Percentiles rank a stretch among this genome's conserved stretches.
These are phyloP conservation scores for Equus przewalskii DNA, from an alignment of 2,113 vertebrate species.

Conservation along the genomic window DNA sequence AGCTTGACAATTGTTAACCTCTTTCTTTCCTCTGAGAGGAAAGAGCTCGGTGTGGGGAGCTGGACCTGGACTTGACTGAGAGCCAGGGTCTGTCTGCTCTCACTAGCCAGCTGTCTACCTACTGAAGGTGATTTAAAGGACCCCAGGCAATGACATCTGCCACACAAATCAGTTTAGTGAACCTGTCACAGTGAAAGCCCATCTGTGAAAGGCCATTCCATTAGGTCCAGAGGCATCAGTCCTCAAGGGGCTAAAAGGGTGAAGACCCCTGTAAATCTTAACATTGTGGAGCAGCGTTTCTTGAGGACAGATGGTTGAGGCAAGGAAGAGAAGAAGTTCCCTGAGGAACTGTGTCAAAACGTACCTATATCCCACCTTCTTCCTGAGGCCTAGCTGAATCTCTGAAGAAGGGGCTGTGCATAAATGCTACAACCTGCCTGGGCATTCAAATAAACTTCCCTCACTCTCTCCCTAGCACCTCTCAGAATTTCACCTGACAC, in stretches of 20 bases:
- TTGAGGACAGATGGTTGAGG: accelerated
- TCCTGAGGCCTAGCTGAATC: background rate
- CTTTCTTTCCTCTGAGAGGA: background rate
- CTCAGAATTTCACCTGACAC: background rate
- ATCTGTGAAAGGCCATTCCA: background rate
- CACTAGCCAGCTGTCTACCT: background rate
- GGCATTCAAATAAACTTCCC: background rate
- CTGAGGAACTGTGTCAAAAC: background rate
- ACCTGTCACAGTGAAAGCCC: background rate
- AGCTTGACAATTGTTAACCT: background rate
- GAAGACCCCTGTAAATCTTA: background rate
- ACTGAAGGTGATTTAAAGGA: background rate
- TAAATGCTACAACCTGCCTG: background rate
- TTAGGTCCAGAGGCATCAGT: background rate
- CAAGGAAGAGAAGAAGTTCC: background rate
- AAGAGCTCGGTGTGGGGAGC: background rate
- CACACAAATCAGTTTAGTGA: background rate
- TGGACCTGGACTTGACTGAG: background rate
- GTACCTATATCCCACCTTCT: background rate
- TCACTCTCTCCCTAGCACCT: background rate
- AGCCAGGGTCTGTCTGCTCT: background rate
- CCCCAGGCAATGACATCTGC: background rate
- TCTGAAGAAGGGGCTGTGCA: background rate
- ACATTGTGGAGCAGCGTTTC: background rate
- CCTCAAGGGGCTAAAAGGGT: background rate